A percentile compares a stretch with the other conserved stretches of the same genome.
These are phyloP conservation scores for Ceyx cyanopectus DNA, from an alignment of 2,113 vertebrate species.

Conservation along the genomic window DNA sequence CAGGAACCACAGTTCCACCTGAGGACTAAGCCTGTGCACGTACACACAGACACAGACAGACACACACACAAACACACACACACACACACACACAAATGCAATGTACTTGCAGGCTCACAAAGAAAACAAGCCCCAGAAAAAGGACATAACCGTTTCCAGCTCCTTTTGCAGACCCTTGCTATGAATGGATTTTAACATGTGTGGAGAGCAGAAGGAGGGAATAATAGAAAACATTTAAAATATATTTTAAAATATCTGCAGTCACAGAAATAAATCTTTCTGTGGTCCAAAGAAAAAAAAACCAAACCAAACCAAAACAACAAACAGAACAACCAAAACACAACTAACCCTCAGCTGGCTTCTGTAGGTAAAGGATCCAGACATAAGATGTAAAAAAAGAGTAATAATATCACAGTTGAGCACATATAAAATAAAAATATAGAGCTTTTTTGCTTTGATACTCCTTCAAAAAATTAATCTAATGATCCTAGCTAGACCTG, in stretches of 20 bases:
- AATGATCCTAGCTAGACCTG: conserved; percentile 52
- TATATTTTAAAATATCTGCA: conserved; percentile 65
- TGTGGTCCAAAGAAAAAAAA: neutral
- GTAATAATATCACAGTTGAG: conserved; percentile 18
- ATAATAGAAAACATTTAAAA: conserved; percentile 74
- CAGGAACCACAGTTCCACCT: conserved; percentile 95
- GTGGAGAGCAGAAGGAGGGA: conserved; percentile 68
- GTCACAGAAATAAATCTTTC: conserved; percentile 25
- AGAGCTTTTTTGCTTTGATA: conserved; percentile 3
- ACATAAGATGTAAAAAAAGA: neutral
- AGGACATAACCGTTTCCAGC: conserved; percentile 20
- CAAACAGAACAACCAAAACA: no score
- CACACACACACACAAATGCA: conserved; percentile 3
- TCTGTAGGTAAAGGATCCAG: conserved; percentile 60
- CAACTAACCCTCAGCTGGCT: conserved; percentile 39
- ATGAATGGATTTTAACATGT: conserved; percentile 72
- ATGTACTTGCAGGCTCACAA: conserved; percentile 62
- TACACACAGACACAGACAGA: conserved; percentile 39
- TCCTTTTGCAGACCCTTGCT: conserved; percentile 32
- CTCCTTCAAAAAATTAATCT: conserved; percentile 7
- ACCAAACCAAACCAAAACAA: neutral
- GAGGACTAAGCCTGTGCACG: conserved; percentile 87
- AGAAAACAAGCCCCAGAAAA: conserved; percentile 73
- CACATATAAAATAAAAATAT: conserved; percentile 37
- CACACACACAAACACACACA: neutral